A percentile compares a stretch with the other conserved stretches of the same genome.
Evolutionary conservation across 2,797 vertebrate species (phyloP).

Genomic region (Denticeps clupeoides): DNA sequence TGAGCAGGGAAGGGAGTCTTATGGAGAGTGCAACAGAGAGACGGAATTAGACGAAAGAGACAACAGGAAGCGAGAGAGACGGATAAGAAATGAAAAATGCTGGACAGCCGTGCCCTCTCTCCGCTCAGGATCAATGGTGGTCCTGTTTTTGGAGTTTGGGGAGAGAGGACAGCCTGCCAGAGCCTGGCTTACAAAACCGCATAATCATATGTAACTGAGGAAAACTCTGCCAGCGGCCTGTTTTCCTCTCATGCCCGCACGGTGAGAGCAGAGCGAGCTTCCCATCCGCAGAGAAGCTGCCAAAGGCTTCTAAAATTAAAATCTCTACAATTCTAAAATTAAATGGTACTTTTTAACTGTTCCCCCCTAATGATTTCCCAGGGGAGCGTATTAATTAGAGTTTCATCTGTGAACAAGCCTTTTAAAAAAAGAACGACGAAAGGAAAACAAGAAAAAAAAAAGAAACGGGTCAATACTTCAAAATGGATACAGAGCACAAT

Average conservation of each 20-base stretch:
- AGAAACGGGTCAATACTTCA: too few relatives aligned
- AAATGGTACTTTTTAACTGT: too few relatives aligned
- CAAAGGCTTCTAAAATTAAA: too few relatives aligned
- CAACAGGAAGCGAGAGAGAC: background rate
- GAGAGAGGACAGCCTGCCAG: background rate
- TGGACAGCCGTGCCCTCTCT: background rate
- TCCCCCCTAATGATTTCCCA: too few relatives aligned
- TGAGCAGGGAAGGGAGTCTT: background rate
- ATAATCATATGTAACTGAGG: conserved; percentile 10
- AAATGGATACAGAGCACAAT: too few relatives aligned
- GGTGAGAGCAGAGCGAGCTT: conserved; percentile 8
- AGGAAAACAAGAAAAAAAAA: too few relatives aligned
- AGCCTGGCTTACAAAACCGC: conserved; percentile 15
- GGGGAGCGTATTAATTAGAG: too few relatives aligned
- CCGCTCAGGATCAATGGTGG: conserved; percentile 5
- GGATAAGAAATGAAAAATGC: background rate
- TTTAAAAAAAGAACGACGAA: too few relatives aligned
- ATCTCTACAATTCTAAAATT: too few relatives aligned
- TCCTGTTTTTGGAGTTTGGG: conserved; percentile 5
- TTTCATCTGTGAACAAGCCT: too few relatives aligned
- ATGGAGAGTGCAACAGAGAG: background rate
- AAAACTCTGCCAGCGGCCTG: conserved; percentile 11
- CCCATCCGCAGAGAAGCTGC: too few relatives aligned
- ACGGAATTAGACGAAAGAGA: background rate
- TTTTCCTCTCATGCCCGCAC: conserved; percentile 18